phyloP scores from a whole-genome alignment of 2,113 vertebrate genomes.

The Etia nguti region DNA sequence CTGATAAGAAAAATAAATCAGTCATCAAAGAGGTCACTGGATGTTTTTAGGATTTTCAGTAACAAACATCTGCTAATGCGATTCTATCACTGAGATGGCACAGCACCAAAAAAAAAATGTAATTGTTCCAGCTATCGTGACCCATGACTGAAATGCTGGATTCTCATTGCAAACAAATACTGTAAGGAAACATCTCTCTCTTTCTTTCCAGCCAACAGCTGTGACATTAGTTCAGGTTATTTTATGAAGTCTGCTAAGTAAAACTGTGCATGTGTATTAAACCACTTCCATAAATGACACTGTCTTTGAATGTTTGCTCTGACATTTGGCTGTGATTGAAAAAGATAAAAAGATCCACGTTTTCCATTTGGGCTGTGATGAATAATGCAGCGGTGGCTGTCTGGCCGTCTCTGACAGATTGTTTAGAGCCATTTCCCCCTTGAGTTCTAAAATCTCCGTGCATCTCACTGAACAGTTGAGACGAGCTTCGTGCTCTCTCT shows the following conservation, averaged over 20 bases:
- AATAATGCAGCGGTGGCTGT: constrained; percentile 18
- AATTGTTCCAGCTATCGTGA: rapidly evolving
- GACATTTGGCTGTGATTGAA: constrained; percentile 8
- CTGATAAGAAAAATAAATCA: constrained; percentile 5
- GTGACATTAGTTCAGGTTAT: background rate
- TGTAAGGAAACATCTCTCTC: background rate
- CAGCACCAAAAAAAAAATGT: background rate
- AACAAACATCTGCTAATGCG: background rate
- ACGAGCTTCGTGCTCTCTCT: background rate
- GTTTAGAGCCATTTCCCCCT: background rate
- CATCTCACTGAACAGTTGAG: constrained; percentile 12
- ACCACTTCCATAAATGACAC: background rate
- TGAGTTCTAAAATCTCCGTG: background rate
- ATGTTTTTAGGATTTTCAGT: background rate
- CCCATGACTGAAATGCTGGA: background rate
- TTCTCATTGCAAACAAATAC: background rate
- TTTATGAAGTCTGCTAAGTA: background rate
- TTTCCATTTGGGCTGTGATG: background rate
- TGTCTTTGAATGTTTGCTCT: background rate
- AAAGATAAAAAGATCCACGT: background rate
- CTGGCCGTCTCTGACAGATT: background rate
- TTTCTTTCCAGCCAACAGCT: background rate
- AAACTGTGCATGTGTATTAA: background rate
- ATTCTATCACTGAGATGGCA: background rate
- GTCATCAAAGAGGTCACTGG: background rate